Conservation (phyloP, 2,113 vertebrate species). For the Toxotes jaculatrix region DNA sequence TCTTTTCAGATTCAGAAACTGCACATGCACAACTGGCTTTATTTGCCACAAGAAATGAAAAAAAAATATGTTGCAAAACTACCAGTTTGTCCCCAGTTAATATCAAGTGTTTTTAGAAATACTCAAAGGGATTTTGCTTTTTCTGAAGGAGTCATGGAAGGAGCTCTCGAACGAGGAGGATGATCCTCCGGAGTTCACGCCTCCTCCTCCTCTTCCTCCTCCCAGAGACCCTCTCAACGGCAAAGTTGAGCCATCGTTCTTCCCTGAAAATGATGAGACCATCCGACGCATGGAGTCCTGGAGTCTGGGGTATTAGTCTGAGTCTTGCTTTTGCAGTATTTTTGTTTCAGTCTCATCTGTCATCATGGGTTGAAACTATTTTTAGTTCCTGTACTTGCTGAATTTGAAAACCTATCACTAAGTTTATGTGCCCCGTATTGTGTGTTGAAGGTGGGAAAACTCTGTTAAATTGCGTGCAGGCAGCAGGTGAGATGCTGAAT, state of each 20-base stretch:
- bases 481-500: too few relatives aligned
- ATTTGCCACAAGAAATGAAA: background rate
- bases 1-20: background rate
- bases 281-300: conserved; percentile 22
- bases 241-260: conserved; percentile 77
- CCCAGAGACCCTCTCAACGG: conserved; percentile 86
- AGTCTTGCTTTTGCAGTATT: background rate
- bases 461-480: too few relatives aligned
- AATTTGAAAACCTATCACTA: background rate
- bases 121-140: conserved; percentile 4
- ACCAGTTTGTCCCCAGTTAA: background rate
- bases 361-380: background rate
- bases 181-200: conserved; percentile 90
- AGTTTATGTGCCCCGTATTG: background rate
- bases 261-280: conserved; percentile 63
- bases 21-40: background rate
- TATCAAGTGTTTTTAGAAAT: background rate
- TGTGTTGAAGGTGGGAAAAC: background rate
- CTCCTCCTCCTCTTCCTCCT: conserved; percentile 90
- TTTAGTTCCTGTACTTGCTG: background rate
- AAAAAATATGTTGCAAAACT: background rate
- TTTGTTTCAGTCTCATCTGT: background rate
- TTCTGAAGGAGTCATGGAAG: conserved; percentile 92
- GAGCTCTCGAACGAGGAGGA: conserved; percentile 96
- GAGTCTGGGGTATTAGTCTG: conserved; percentile 65